A percentile compares a stretch with the other conserved stretches of the same genome.
phyloP scores from a whole-genome alignment of 2,888 invertebrate species.

The Malthinus flaveolus region DNA sequence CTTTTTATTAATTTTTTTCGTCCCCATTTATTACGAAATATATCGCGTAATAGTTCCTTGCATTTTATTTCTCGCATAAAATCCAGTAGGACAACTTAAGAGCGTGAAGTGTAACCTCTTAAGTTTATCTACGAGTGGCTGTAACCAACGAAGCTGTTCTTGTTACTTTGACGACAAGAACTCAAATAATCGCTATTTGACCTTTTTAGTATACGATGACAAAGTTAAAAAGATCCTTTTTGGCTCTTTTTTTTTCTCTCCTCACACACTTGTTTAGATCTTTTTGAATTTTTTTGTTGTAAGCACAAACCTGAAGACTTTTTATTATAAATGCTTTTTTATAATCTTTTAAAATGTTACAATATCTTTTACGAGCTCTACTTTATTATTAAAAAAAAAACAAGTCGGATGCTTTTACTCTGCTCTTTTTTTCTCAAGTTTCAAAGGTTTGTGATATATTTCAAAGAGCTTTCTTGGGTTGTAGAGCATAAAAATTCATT shows the following conservation, averaged over 20 bases:
- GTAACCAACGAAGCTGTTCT: constrained; percentile 9
- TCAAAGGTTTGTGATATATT: no score
- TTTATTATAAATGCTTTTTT: no score
- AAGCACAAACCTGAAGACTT: not conserved
- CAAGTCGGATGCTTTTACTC: no score
- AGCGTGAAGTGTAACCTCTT: constrained; percentile 19
- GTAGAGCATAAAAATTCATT: no score
- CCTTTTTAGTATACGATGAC: constrained; percentile 33
- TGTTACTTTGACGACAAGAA: constrained; percentile 23
- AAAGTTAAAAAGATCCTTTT: constrained; percentile 35
- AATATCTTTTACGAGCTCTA: no score
- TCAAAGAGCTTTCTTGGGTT: no score
- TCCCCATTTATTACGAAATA: not conserved
- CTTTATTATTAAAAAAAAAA: no score
- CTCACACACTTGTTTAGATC: constrained; percentile 1
- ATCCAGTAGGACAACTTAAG: constrained; percentile 13
- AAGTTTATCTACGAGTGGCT: constrained; percentile 19
- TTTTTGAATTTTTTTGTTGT: constrained; percentile 3
- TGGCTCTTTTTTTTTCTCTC: not conserved
- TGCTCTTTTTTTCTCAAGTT: no score
- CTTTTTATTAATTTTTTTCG: not conserved
- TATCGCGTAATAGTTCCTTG: not conserved
- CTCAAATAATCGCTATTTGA: constrained; percentile 38
- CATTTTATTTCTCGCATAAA: constrained; percentile 9
- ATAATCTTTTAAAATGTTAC: no score